These are phyloP conservation scores for Glaucomys volans DNA, from an alignment of 2,113 vertebrate genomes.

Conservation along the genomic window DNA sequence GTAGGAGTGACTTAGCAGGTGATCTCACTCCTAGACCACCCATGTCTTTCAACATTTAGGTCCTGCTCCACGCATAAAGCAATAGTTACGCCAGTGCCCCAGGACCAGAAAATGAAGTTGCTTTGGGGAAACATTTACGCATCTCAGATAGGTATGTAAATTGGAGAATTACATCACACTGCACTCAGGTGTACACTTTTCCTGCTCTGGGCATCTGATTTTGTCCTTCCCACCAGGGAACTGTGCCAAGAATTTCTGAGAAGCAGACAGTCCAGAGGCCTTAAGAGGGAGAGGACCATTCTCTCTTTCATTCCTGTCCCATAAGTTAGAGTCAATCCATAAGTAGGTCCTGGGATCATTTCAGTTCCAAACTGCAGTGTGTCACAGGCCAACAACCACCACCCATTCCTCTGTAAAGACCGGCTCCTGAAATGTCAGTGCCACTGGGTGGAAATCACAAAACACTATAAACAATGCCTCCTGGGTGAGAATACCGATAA, in stretches of 20 bases:
- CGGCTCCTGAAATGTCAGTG: neutral
- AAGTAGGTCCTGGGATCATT: neutral
- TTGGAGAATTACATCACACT: constrained; percentile 75
- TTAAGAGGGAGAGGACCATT: neutral
- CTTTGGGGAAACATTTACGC: constrained; percentile 66
- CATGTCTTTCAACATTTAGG: neutral
- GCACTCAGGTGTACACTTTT: constrained; percentile 71
- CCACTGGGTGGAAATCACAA: neutral
- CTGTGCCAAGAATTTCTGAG: constrained; percentile 60
- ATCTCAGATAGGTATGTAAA: constrained; percentile 71
- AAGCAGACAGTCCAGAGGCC: neutral
- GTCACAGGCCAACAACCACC: neutral
- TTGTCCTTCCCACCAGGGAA: constrained; percentile 44
- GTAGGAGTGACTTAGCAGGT: neutral
- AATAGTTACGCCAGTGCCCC: neutral
- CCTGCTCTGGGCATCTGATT: constrained; percentile 57
- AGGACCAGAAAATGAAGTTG: neutral
- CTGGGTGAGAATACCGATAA: constrained; percentile 6
- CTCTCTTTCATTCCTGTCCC: neutral
- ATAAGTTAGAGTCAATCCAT: constrained; percentile 30
- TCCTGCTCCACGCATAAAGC: neutral
- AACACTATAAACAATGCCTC: neutral
- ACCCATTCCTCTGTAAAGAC: neutral
- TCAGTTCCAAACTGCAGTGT: constrained; percentile 53
- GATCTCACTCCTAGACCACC: constrained; percentile 12